Base-by-base conservation (phyloP, 2,797 vertebrate species). In the Sebastes cheni region DNA sequence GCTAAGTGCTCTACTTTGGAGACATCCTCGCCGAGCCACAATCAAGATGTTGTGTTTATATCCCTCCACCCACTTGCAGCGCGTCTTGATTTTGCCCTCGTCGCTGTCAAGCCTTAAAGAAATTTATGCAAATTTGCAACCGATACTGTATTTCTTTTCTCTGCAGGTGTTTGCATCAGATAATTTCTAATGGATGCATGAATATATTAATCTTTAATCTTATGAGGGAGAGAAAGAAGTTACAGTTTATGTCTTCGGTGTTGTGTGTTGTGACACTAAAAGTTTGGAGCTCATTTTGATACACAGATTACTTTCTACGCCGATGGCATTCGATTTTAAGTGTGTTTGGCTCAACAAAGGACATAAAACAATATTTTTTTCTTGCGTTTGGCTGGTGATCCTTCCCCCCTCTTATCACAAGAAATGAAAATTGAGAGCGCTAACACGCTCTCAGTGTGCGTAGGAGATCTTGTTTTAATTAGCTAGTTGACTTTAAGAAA, bases 101-200 rank as follows among this genome's bases (percentile, higher is more conserved):
- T 64, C 66, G 58, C 80, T 79, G 80, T 89, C 82, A 62, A 86
- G 83, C 81, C 87, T 88, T 88, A 78, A 91, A 93, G 85, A 88
- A 68, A 90, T 89, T 2, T 83, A 92, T 92, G 92, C 87, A 90
- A 92, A 94, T 92, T 58, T 62, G 42, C 56, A 72, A 70, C 75
- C 68, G 75, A 87, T 87, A 77, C 82, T 85, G 80, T 86, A 76
- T 91, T 92, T 90, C 82, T 87, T 91, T 89, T 92, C 91, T 93
- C 90, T 75, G 91, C 89, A 92, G 92, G 92, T 94, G 91, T 93
- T 93, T 93, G 88, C 90, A 87, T 91, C 86, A 91, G 88, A 90
- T 91, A 39, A 91, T 89, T 87, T 91, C 71, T 89, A 91, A 92
- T 93, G 54, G 82, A 91, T 91, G 90, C 90, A 90, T 89, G 91